Conservation (phyloP, 2,888 invertebrate genomes). For the Stenchaetothrips biformis region DNA sequence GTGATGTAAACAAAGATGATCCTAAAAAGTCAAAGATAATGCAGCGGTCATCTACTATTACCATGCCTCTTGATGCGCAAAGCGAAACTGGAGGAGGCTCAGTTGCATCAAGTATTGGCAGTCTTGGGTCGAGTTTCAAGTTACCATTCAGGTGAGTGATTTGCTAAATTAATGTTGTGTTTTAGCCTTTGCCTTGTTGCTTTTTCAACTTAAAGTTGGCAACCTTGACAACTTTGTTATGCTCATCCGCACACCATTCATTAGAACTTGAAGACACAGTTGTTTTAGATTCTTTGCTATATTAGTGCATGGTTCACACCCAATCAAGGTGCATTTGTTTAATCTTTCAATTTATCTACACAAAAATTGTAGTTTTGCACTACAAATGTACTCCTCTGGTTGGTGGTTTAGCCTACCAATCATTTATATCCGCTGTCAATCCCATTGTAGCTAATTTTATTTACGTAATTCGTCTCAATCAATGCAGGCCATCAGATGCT, state of each 20-base stretch:
- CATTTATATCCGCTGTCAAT: too few species aligned
- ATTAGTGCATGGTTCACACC: too few species aligned
- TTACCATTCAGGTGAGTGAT: slow-evolving; percentile 72
- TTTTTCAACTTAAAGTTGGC: background rate
- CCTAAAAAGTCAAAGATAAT: slow-evolving; percentile 42
- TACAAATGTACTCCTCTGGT: too few species aligned
- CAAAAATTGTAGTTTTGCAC: too few species aligned
- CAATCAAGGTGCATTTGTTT: too few species aligned
- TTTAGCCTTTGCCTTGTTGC: background rate
- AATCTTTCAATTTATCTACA: too few species aligned
- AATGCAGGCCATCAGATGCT: background rate
- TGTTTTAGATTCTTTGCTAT: too few species aligned
- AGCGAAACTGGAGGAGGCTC: slow-evolving; percentile 35
- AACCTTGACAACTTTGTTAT: background rate
- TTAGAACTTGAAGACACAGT: too few species aligned
- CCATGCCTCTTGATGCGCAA: slow-evolving; percentile 55
- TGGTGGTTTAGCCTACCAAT: too few species aligned
- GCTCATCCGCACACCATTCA: too few species aligned
- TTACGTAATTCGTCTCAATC: background rate
- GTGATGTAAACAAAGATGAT: slow-evolving; percentile 28
- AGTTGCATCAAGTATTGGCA: slow-evolving; percentile 43
- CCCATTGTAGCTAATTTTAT: too few species aligned
- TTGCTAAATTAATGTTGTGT: slow-evolving; percentile 27
- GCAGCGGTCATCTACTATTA: slow-evolving; percentile 50
- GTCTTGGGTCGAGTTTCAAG: slow-evolving; percentile 75